These are phyloP conservation scores for Brachypodius melanocephalos DNA, from an alignment of 2,113 vertebrate genomes.

Conservation along the genomic window DNA sequence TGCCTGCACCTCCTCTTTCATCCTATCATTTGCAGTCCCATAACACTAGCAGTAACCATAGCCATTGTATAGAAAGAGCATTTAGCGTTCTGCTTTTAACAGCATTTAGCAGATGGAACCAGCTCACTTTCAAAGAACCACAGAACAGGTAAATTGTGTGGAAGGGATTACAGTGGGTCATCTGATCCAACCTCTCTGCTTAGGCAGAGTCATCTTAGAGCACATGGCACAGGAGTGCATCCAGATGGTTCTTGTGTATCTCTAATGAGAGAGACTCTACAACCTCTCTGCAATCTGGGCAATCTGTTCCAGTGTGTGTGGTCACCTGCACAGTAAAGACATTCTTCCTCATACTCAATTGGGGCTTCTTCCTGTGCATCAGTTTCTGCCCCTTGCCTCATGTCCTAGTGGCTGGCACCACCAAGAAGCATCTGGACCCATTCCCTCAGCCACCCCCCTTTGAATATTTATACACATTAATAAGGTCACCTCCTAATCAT, in stretches of 20 bases:
- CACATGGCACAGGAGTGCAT: neutral
- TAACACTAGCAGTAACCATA: neutral
- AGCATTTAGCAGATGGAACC: neutral
- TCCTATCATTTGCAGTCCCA: neutral
- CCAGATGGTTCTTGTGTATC: neutral
- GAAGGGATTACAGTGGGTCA: neutral
- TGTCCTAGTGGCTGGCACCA: neutral
- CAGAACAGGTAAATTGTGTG: neutral
- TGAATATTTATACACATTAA: neutral
- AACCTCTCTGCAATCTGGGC: neutral
- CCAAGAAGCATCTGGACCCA: too few species aligned
- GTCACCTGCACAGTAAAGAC: neutral
- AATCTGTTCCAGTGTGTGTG: neutral
- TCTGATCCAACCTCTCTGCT: neutral
- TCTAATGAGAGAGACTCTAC: neutral
- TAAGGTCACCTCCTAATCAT: neutral
- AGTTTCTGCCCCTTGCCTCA: neutral
- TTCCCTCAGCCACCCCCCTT: fast-evolving
- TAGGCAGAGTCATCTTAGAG: neutral
- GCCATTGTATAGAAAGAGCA: neutral
- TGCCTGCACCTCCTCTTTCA: neutral
- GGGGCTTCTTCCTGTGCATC: neutral
- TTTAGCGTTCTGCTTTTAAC: neutral
- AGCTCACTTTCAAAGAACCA: neutral
- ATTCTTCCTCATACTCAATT: neutral